Evolutionary conservation across 2,888 invertebrate genomes (phyloP).

Genomic region (Tetrapedia diversipes): DNA sequence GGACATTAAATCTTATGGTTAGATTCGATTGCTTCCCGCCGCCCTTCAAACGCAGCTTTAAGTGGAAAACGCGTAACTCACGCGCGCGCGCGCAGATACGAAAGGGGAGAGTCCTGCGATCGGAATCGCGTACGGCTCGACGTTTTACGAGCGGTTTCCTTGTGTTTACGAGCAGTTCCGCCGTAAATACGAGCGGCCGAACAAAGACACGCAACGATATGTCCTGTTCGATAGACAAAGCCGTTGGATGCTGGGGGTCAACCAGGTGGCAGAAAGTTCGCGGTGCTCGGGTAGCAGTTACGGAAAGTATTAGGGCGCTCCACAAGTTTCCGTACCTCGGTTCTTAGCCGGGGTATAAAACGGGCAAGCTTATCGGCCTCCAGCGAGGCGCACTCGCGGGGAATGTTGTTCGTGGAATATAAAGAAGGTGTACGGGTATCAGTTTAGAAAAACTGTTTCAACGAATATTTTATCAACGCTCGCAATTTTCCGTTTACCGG

Average conservation of each 20-base stretch:
- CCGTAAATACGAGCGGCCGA: constrained; percentile 58
- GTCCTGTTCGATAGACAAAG: constrained; percentile 52
- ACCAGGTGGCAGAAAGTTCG: constrained; percentile 15
- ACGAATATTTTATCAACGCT: neutral
- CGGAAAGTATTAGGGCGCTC: constrained; percentile 1
- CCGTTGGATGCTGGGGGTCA: no score
- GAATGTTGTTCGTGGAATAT: neutral
- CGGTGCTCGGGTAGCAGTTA: neutral
- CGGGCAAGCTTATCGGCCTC: constrained; percentile 6
- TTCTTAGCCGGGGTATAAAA: constrained; percentile 4
- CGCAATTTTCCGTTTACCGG: neutral
- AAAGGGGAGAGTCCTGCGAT: constrained; percentile 27
- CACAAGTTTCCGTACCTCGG: neutral
- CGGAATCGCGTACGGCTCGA: constrained; percentile 44
- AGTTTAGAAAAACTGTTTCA: neutral
- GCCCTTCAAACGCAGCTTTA: no score
- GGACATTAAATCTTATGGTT: no score
- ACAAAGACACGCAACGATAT: constrained; percentile 50
- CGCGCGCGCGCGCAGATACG: neutral
- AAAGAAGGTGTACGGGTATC: neutral
- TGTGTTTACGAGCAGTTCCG: constrained; percentile 59
- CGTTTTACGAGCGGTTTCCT: constrained; percentile 59
- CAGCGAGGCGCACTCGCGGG: neutral
- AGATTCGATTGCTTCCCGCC: no score
- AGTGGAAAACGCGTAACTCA: neutral